Evolutionary conservation across 2,113 vertebrate species (phyloP), one percentile per base, ranked within the genome.

Genomic region (Plectropomus leopardus): DNA sequence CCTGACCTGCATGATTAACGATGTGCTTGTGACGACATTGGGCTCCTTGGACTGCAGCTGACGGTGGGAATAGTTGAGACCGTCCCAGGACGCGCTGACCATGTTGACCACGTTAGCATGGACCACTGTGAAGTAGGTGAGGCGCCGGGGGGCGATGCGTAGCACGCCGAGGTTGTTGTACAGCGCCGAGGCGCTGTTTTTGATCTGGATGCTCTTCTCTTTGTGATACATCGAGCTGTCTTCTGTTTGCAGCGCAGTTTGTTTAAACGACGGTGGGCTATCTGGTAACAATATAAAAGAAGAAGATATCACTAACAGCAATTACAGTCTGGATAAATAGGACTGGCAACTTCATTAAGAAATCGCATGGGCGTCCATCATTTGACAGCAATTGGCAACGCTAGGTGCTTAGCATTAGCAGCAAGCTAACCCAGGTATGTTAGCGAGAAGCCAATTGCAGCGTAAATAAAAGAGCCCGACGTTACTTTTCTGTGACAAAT

Each of bases 121-220:
- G 53, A 98, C 97, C 54, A 96, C 92, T 0, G 96, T 92, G 82
- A 97, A 96, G 75, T 96, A 94, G 15, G 94, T 94, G 73, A 96
- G 96, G 50, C 76, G 94, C 15, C 93, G 87, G 17, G 92, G 89
- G 0, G 94, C 94, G 16, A 94, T 93, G 36, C 94, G 95, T 89
- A 98, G 90, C 32, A 97, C 96, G 23, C 96, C 92, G 14, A 99
- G 95, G 92, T 99, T 99, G 95, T 98, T 98, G 93, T 96, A 96
- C 9, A 98, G 91, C 1, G 97, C 94, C 0, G 97, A 96, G 0
- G 96, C 95, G 80, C 97, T 97, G 92, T 93, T 94, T 65, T 95
- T 95, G 26, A 98, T 94, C 59, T 92, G 94, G 60, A 99, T 92
- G 81, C 95, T 95, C 61, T 93, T 95, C 75, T 97, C 96, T 82